A percentile compares a stretch with the other conserved stretches of the same genome.
phyloP scores from a whole-genome alignment of 2,113 vertebrate species.

The Dicrurus megarhynchus region DNA sequence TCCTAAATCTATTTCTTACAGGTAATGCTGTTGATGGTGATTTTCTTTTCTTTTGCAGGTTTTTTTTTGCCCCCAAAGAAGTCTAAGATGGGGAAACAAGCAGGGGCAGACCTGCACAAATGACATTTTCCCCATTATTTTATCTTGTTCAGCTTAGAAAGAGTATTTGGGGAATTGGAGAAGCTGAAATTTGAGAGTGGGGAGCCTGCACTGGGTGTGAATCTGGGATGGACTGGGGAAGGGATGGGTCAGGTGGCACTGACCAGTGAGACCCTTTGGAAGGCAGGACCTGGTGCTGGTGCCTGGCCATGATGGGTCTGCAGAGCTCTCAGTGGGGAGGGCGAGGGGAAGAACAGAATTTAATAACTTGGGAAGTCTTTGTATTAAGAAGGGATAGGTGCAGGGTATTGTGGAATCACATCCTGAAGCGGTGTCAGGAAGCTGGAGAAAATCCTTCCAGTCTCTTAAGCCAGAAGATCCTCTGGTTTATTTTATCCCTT shows the following conservation, averaged over 20 bases:
- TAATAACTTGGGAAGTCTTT: neutral
- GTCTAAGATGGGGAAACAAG: neutral
- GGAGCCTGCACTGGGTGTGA: neutral
- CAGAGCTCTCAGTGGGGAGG: neutral
- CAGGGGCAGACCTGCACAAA: neutral
- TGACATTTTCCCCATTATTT: neutral
- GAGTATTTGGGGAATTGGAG: neutral
- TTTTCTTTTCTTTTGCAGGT: neutral
- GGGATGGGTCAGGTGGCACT: neutral
- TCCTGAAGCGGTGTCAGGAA: conserved; percentile 24
- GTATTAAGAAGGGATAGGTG: conserved; percentile 41
- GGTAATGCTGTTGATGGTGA: neutral
- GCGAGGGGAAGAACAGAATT: neutral
- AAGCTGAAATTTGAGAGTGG: neutral
- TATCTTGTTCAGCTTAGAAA: neutral
- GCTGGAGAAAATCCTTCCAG: conserved; percentile 65
- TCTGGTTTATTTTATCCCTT: conserved; percentile 23
- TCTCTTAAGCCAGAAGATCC: conserved; percentile 61
- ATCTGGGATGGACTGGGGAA: neutral
- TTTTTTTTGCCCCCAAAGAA: neutral
- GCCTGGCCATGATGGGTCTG: rapidly evolving
- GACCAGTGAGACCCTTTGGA: neutral
- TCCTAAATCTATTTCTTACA: neutral
- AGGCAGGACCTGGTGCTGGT: neutral
- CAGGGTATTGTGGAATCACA: conserved; percentile 31